These are phyloP conservation scores for Chrysodeixis includens DNA, from an alignment of 2,888 invertebrate species.

Conservation along the genomic window DNA sequence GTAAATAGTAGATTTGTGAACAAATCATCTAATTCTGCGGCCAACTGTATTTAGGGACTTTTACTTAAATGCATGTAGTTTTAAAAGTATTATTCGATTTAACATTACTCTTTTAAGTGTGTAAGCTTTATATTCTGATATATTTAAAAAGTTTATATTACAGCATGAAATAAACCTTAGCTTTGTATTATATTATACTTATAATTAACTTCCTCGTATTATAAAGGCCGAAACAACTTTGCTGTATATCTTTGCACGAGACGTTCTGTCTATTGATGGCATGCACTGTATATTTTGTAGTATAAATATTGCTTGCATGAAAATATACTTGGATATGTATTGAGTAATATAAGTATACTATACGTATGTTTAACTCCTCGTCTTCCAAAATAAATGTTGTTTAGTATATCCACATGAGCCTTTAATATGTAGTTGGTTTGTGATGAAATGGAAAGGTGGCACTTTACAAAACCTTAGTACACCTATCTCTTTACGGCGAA, in stretches of 20 bases:
- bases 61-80: slow-evolving; percentile 50
- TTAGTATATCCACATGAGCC: slow-evolving; percentile 76
- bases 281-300: slow-evolving; percentile 83
- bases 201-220: slow-evolving; percentile 50
- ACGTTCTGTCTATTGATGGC: slow-evolving; percentile 66
- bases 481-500: slow-evolving; percentile 61
- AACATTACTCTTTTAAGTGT: slow-evolving; percentile 44
- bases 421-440: slow-evolving; percentile 73
- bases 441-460: slow-evolving; percentile 70
- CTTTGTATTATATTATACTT: slow-evolving; percentile 61
- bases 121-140: slow-evolving; percentile 65
- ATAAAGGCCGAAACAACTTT: slow-evolving; percentile 68
- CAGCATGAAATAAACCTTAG: slow-evolving; percentile 70
- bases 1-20: background rate
- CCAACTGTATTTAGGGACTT: slow-evolving; percentile 31
- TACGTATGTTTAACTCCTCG: slow-evolving; percentile 75
- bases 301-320: slow-evolving; percentile 84
- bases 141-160: slow-evolving; percentile 55
- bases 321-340: slow-evolving; percentile 74
- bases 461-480: slow-evolving; percentile 63
- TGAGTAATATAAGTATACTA: slow-evolving; percentile 68
- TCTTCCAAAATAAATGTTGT: slow-evolving; percentile 89
- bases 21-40: slow-evolving; percentile 33
- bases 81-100: slow-evolving; percentile 37
- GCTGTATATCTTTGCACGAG: slow-evolving; percentile 72